phyloP scores from a whole-genome alignment of 2,888 invertebrate genomes.

The Phengaris alcon region DNA sequence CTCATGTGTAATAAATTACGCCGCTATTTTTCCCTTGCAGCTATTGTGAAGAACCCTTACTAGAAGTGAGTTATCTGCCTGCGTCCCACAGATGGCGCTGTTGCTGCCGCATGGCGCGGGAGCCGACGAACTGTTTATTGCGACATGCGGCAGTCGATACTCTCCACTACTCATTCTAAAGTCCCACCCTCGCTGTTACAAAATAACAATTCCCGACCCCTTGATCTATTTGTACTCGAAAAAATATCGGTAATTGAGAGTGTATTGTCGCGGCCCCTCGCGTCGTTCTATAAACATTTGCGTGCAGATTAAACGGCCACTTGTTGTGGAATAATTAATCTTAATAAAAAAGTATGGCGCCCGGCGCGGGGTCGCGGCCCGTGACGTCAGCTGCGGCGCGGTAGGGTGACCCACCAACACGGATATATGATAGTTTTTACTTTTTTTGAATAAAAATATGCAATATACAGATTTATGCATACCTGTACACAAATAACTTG shows the following conservation, averaged over 20 bases:
- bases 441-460: neutral
- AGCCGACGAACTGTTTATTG: neutral
- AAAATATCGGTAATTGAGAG: constrained; percentile 2
- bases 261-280: constrained; percentile 8
- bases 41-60: neutral
- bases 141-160: neutral
- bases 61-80: neutral
- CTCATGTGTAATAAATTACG: neutral
- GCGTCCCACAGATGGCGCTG: constrained; percentile 1
- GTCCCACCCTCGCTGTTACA: neutral
- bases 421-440: constrained; percentile 40
- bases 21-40: neutral
- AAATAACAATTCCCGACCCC: constrained; percentile 2
- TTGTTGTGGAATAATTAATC: constrained; percentile 48
- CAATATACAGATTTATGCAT: too few relatives aligned
- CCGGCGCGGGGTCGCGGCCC: constrained; percentile 53
- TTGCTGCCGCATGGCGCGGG: neutral
- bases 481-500: too few relatives aligned
- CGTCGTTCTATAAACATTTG: constrained; percentile 12
- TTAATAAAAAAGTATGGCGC: constrained; percentile 36
- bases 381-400: constrained; percentile 66
- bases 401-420: constrained; percentile 35
- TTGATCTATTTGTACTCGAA: constrained; percentile 13
- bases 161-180: neutral
- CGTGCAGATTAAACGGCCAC: constrained; percentile 41